phyloP scores from a whole-genome alignment of 1,140 invertebrate genomes.

The Zophobas morio region DNA sequence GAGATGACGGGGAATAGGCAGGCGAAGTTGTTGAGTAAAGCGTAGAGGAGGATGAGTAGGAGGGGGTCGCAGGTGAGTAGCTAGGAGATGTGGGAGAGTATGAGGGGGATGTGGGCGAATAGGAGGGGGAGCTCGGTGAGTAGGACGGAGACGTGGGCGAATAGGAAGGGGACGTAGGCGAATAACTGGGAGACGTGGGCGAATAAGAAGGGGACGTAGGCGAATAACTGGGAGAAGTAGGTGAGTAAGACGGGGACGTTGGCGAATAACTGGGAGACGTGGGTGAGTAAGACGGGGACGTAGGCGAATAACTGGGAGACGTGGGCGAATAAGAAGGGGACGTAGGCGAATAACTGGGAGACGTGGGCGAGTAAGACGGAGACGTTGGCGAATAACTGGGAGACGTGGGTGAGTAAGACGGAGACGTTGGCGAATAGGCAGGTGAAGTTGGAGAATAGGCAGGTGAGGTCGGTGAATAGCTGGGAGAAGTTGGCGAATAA shows the following conservation, averaged over 20 bases:
- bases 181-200: conserved; percentile 60
- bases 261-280: conserved; percentile 74
- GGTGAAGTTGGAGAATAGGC: conserved; percentile 82
- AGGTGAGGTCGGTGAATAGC: conserved; percentile 78
- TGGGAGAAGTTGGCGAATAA: conserved; percentile 77
- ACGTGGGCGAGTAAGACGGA: conserved; percentile 89
- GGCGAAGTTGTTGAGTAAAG: too few species aligned
- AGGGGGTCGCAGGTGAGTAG: too few species aligned
- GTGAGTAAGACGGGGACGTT: conserved; percentile 63
- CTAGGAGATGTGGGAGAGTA: too few species aligned
- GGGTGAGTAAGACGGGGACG: conserved; percentile 83
- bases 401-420: conserved; percentile 79
- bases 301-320: conserved; percentile 81
- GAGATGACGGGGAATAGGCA: too few species aligned
- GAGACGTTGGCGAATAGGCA: conserved; percentile 88
- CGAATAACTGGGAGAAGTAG: conserved; percentile 61
- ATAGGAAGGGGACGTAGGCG: too few species aligned
- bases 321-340: conserved; percentile 85
- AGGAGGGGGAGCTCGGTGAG: too few species aligned
- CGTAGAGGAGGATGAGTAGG: too few species aligned
- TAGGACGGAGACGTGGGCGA: too few species aligned
- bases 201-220: conserved; percentile 62
- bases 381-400: conserved; percentile 87
- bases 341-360: conserved; percentile 79
- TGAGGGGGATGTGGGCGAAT: too few species aligned